Conservation (phyloP, 2,888 invertebrate genomes). For the Himalopsyche kuldschensis region DNA sequence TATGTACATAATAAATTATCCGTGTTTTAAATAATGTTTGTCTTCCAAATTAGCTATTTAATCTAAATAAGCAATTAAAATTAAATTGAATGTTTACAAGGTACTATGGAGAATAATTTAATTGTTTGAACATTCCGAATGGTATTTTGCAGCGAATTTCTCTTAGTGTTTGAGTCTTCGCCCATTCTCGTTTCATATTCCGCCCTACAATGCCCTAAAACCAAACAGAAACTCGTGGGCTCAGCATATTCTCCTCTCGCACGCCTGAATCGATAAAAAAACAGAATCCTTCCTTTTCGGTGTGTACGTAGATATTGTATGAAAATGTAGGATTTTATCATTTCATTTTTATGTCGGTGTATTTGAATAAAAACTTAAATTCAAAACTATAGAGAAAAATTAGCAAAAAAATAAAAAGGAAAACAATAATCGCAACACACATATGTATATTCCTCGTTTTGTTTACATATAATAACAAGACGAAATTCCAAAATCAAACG, state of each 20-base stretch:
- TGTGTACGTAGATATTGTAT: background rate
- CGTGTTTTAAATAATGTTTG: too few species aligned
- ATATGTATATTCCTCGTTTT: too few species aligned
- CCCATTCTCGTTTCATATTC: constrained; percentile 1
- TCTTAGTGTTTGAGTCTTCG: background rate
- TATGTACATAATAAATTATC: too few species aligned
- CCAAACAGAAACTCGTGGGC: constrained; percentile 33
- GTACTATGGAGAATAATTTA: background rate
- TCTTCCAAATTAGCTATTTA: too few species aligned
- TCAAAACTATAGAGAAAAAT: too few species aligned
- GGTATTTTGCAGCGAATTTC: background rate
- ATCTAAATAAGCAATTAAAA: background rate
- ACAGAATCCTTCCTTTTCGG: constrained; percentile 4
- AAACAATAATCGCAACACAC: too few species aligned
- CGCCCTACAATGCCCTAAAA: constrained; percentile 14
- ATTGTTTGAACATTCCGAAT: background rate
- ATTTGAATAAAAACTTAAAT: too few species aligned
- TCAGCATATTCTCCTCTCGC: constrained; percentile 35
- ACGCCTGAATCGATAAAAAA: constrained; percentile 36
- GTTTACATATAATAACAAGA: too few species aligned
- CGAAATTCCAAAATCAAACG: too few species aligned
- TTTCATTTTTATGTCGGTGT: too few species aligned
- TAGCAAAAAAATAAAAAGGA: too few species aligned
- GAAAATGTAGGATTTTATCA: background rate
- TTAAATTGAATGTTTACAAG: background rate